Conservation (phyloP, 2,888 invertebrate species). For the Dinocampus coccinellae region DNA sequence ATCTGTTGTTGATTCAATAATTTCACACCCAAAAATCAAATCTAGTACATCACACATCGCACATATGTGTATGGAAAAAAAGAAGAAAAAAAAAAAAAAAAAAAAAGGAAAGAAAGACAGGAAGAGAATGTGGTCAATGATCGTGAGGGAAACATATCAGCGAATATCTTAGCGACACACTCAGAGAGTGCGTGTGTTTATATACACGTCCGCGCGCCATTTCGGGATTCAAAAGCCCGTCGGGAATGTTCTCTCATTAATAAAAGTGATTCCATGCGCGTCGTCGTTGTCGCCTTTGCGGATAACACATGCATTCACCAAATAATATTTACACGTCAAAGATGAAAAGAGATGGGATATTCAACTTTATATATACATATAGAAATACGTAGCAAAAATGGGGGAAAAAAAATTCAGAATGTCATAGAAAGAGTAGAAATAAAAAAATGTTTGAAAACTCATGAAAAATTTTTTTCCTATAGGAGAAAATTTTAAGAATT, state of each 20-base stretch:
- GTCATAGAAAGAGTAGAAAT: constrained; percentile 20
- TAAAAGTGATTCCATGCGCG: constrained; percentile 55
- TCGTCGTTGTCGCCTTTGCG: constrained; percentile 36
- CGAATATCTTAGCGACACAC: constrained; percentile 35
- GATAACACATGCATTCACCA: constrained; percentile 40
- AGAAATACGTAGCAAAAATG: not conserved
- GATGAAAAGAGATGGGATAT: not conserved
- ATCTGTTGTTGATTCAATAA: constrained; percentile 26
- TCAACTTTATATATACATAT: constrained; percentile 2
- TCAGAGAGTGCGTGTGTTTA: constrained; percentile 2
- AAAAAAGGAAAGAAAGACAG: no score
- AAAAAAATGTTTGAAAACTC: constrained; percentile 49
- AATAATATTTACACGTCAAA: constrained; percentile 30
- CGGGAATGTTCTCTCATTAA: constrained; percentile 67
- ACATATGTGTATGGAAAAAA: no score
- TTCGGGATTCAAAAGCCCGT: constrained; percentile 57
- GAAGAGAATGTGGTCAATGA: constrained; percentile 19
- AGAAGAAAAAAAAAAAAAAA: no score
- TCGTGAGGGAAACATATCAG: constrained; percentile 36
- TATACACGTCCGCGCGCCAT: constrained; percentile 33
- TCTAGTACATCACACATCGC: constrained; percentile 8
- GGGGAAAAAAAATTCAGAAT: not conserved
- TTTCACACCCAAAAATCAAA: constrained; percentile 22
- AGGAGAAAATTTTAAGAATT: no score
- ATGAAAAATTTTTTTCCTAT: constrained; percentile 60